phyloP scores from a whole-genome alignment of 1,140 invertebrate species.

The Hyposmocoma kahamanoa region DNA sequence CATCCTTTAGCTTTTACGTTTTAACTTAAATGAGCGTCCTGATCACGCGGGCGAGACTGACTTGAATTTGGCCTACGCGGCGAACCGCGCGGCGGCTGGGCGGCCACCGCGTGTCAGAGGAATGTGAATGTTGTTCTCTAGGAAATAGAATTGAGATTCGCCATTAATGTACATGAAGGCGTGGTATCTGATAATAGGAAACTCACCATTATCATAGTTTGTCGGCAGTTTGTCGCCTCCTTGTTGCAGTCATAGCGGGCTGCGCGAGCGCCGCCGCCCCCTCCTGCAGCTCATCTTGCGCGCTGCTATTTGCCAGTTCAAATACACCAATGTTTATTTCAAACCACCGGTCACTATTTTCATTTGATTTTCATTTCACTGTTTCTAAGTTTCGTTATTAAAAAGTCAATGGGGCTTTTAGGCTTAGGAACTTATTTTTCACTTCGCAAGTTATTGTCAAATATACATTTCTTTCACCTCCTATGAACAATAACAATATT shows the following conservation, averaged over 20 bases:
- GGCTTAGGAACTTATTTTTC: not conserved
- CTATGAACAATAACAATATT: too few relatives aligned
- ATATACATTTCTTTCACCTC: too few relatives aligned
- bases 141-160: too few relatives aligned
- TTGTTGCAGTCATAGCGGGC: constrained; percentile 33
- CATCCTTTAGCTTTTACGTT: too few relatives aligned
- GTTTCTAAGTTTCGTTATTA: not conserved
- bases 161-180: too few relatives aligned
- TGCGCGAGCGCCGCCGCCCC: constrained; percentile 5
- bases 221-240: constrained; percentile 21
- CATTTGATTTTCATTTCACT: not conserved
- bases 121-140: too few relatives aligned
- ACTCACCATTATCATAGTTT: constrained; percentile 56
- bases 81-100: too few relatives aligned
- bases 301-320: constrained; percentile 9
- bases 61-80: too few relatives aligned
- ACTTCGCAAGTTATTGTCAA: not conserved
- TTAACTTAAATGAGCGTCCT: too few relatives aligned
- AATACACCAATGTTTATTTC: constrained; percentile 8
- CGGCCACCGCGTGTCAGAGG: too few relatives aligned
- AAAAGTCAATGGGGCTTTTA: not conserved
- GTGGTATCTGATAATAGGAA: constrained; percentile 4
- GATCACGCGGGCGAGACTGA: too few relatives aligned
- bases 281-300: constrained; percentile 13
- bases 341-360: not conserved